A percentile compares a stretch with the other conserved stretches of the same genome.
Conservation (phyloP, 2,888 invertebrate genomes). For the Agrochola litura region DNA sequence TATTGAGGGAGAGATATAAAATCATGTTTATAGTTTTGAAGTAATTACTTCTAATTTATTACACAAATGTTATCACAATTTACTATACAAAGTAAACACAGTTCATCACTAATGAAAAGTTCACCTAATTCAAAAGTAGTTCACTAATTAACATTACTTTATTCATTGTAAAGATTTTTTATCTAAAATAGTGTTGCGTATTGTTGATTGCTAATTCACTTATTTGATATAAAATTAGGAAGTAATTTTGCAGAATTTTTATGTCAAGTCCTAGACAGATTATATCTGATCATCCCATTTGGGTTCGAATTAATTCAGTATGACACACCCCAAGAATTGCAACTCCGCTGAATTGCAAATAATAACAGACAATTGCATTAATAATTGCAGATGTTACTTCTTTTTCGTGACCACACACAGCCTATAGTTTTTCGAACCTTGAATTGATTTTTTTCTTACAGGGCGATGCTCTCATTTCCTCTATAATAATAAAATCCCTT, state of each 20-base stretch:
- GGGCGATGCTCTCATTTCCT: background rate
- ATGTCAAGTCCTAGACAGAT: background rate
- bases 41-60: background rate
- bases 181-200: background rate
- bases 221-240: background rate
- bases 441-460: background rate
- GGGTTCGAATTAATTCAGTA: background rate
- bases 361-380: background rate
- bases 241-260: background rate
- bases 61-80: background rate
- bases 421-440: background rate
- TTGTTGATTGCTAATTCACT: background rate
- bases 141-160: too few species aligned
- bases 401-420: too few species aligned
- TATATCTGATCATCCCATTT: background rate
- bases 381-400: background rate
- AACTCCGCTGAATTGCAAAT: background rate
- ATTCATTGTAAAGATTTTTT: background rate
- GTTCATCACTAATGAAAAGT: background rate
- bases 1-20: slow-evolving; percentile 10
- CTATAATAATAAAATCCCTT: background rate
- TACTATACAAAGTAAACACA: background rate
- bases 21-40: background rate
- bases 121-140: background rate
- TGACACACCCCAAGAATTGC: too few species aligned